phyloP scores from a whole-genome alignment of 2,888 invertebrate genomes.

The Drosophila algonquin region DNA sequence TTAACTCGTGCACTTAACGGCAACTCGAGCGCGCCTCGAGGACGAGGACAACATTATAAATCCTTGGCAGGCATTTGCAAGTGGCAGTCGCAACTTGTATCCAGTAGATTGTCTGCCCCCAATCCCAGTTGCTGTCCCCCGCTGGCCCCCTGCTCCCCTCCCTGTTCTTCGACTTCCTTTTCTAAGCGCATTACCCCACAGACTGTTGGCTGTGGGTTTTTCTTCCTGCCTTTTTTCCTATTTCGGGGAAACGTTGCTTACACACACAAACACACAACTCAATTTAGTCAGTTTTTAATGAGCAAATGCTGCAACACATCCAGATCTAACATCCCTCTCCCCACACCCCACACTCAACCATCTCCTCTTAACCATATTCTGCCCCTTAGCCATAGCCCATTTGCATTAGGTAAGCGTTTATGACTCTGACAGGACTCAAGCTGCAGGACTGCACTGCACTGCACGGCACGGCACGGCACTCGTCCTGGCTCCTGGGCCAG shows the following conservation, averaged over 20 bases:
- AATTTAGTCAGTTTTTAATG: slow-evolving; percentile 74
- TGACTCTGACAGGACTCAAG: slow-evolving; percentile 42
- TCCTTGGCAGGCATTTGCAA: slow-evolving; percentile 76
- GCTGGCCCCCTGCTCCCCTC: not conserved
- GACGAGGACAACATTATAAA: slow-evolving; percentile 77
- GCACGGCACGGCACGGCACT: slow-evolving; percentile 13
- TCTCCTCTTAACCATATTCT: not conserved
- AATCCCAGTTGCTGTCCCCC: not conserved
- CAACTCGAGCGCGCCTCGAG: slow-evolving; percentile 56
- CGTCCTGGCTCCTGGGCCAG: slow-evolving; percentile 13
- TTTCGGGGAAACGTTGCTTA: slow-evolving; percentile 30
- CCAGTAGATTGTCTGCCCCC: slow-evolving; percentile 19
- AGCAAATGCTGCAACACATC: slow-evolving; percentile 63
- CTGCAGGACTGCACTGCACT: slow-evolving; percentile 32
- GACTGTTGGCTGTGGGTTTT: slow-evolving; percentile 46
- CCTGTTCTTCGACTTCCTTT: slow-evolving; percentile 1
- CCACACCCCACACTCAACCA: too few relatives aligned
- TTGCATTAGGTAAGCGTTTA: slow-evolving; percentile 71
- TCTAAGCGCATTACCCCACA: slow-evolving; percentile 53
- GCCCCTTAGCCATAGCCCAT: not conserved
- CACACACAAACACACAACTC: slow-evolving; percentile 55
- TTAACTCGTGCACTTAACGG: slow-evolving; percentile 79
- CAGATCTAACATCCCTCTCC: not conserved
- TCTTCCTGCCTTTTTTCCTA: slow-evolving; percentile 39
- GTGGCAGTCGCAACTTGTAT: slow-evolving; percentile 67